phyloP scores from a whole-genome alignment of 1,140 invertebrate genomes.

The Acromyrmex charruanus region DNA sequence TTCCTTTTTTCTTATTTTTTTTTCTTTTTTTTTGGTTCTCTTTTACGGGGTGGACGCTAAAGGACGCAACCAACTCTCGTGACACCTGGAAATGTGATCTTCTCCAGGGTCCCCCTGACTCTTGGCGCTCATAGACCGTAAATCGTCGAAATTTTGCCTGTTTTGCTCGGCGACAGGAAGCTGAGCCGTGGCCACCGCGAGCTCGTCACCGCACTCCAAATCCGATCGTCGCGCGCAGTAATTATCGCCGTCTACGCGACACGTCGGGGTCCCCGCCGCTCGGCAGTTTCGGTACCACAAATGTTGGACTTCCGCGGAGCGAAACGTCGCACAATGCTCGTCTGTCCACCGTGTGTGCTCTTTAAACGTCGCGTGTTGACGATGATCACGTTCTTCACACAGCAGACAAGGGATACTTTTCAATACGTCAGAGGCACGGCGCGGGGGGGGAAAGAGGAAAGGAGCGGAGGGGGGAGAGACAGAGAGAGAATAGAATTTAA shows the following conservation, averaged over 20 bases:
- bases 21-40: not conserved
- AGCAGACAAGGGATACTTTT: conserved; percentile 21
- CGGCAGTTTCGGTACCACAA: not conserved
- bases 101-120: conserved; percentile 86
- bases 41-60: conserved; percentile 8
- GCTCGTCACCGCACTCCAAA: not conserved
- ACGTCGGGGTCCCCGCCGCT: not conserved
- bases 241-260: conserved; percentile 15
- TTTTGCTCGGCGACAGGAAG: conserved; percentile 64
- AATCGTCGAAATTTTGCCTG: conserved; percentile 80
- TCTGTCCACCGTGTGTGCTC: not conserved
- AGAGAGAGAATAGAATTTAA: not conserved
- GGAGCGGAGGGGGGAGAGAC: not conserved
- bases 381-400: not conserved
- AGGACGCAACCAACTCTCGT: conserved; percentile 43
- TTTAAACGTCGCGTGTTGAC: conserved; percentile 28
- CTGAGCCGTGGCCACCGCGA: conserved; percentile 36
- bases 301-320: not conserved
- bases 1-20: not conserved
- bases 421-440: conserved; percentile 32
- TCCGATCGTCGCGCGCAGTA: not conserved
- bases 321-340: not conserved
- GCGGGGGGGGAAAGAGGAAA: not conserved
- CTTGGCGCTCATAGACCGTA: conserved; percentile 85
- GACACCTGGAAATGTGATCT: conserved; percentile 85